A percentile compares a stretch with the other conserved stretches of the same genome.
Conservation (phyloP, 2,113 vertebrate species). For the Grammomys surdaster region DNA sequence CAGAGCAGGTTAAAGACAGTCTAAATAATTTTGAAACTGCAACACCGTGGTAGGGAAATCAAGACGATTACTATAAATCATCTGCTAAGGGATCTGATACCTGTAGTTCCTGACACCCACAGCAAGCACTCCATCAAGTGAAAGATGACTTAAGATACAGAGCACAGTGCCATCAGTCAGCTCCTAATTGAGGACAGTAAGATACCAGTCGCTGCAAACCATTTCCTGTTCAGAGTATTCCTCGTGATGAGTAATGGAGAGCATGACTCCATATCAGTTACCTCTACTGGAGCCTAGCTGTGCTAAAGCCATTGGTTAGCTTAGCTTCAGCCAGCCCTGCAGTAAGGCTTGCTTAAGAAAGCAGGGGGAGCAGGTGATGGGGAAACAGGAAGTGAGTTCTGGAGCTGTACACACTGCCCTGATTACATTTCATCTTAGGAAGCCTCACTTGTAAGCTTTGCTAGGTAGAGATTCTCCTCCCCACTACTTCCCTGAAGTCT, state of each 20-base stretch:
- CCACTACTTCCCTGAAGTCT: background rate
- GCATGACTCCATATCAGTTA: slow-evolving; percentile 59
- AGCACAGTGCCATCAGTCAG: slow-evolving; percentile 15
- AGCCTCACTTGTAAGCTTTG: background rate
- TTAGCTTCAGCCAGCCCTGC: slow-evolving; percentile 28
- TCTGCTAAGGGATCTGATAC: slow-evolving; percentile 68
- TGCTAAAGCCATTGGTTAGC: background rate
- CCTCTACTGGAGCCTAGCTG: background rate
- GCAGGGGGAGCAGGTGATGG: background rate
- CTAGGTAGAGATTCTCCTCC: background rate
- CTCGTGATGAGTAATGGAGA: slow-evolving; percentile 67
- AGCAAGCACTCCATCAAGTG: background rate
- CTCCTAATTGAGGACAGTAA: slow-evolving; percentile 63
- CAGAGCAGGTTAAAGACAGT: background rate
- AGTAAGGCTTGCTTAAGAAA: background rate
- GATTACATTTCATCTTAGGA: background rate
- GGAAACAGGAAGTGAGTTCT: background rate
- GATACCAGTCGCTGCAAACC: slow-evolving; percentile 31
- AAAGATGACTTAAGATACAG: slow-evolving; percentile 41
- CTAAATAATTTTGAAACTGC: slow-evolving; percentile 64
- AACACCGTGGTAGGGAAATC: slow-evolving; percentile 47
- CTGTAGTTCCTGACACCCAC: background rate
- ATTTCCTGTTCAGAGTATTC: slow-evolving; percentile 63
- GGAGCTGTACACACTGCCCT: background rate
- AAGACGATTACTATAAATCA: slow-evolving; percentile 33